Evolutionary conservation across 2,888 invertebrate species (phyloP), one percentile per base, ranked within the genome.

Genomic region (Podabrus alpinus): DNA sequence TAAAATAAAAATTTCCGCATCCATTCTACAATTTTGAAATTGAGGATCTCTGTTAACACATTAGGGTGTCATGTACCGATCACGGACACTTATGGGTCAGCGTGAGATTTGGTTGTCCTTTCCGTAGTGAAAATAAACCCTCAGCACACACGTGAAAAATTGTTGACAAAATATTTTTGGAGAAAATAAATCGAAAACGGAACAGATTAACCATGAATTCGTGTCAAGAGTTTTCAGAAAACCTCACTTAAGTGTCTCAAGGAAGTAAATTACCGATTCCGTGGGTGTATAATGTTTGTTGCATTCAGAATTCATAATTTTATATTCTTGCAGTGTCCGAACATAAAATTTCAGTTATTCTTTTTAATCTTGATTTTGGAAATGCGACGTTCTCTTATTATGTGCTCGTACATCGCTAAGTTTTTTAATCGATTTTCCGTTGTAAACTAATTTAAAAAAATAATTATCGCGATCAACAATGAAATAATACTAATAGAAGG

Each of bases 401-500:
- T n/a, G n/a, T n/a, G n/a, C n/a, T n/a, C n/a, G n/a, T n/a, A n/a
- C n/a, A n/a, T n/a, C n/a, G n/a, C n/a, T 24, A 24, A 9, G 9
- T 2, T 24, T 24, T 24, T 24, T 9, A 9, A 9, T 9, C 25
- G 45, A n/a, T 7, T 7, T 45, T n/a, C 45, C 5, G 45, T 0
- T 13, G 4, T 13, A n/a, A 45, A 45, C n/a, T 5, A n/a, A 45
- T 45, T n/a, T n/a, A n/a, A n/a, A 45, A 45, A n/a, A 45, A 5
- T 45, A 45, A 45, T 45, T 45, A 45, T 45, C 7, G 29, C 29
- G 4, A 3, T 29, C 13, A 25, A 29, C 29, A 29, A n/a, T n/a
- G 29, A 45, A 45, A 45, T 75, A n/a, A n/a, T 70, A 75, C 72
- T 82, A 82, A 82, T 82, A 79, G 11, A 77, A 80, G 75, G 79